Evolutionary conservation across 2,797 vertebrate species (phyloP), one percentile per base, ranked within the genome.

Genomic region (Delichon dasypus): DNA sequence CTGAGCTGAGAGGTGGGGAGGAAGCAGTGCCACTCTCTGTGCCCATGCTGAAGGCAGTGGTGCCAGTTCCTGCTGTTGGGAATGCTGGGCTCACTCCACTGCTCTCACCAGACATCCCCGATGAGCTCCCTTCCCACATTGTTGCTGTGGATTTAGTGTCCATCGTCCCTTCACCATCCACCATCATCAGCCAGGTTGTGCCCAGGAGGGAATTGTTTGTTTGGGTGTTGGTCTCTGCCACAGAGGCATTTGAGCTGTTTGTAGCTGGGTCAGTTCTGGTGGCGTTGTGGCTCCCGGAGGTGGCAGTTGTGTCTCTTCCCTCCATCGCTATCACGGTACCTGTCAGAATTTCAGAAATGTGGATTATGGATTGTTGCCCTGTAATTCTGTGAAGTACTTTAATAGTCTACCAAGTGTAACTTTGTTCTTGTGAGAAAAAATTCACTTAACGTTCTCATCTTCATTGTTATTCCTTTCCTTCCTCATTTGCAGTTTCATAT

Each of bases 31-130:
- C 25, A 26, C 25, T 50, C 23, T 50, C 48, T 26, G 48, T 19
- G 44, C 44, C 44, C 17, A 9, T 45, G 44, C 44, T 45, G 44
- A 18, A 18, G 44, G 44, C 44, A 45, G 44, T 45, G 44, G 17
- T 50, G 48, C 48, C 25, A 50, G 14, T 4, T 7, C 25, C 25
- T 50, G 25, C 15, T 27, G 48, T 22, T 50, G 48, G 8, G 25
- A 16, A 13, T 50, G 48, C 48, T 50, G 25, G 25, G 48, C 11
- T 50, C 48, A 50, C 14, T 50, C 25, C 48, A 11, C 0, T 5
- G 2, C 13, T 66, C 1, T 5, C 1, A 0, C 5, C 4, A 12
- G 29, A 7, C 3, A 1, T 1, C 17, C 13, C 7, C 0, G 0
- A 2, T 1, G 75, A 38, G 13, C 2, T 40, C 8, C 7, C 7